Conservation (phyloP, 1,140 invertebrate species). For the Ptiloglossa arizonensis region DNA sequence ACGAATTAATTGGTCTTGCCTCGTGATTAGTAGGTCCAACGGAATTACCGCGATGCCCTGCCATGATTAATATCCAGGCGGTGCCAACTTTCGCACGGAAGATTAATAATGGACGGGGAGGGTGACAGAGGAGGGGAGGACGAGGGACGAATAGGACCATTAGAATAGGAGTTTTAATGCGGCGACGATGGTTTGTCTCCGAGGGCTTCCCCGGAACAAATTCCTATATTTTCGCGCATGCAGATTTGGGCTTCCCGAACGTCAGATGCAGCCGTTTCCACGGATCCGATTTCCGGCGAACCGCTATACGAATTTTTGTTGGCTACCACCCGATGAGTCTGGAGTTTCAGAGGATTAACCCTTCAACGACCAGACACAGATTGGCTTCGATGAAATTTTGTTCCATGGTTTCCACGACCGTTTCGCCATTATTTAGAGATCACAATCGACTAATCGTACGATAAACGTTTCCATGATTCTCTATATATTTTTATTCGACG, state of each 20-base stretch:
- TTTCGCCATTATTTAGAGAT: too few relatives aligned
- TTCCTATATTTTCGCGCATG: constrained; percentile 46
- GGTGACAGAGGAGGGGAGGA: constrained; percentile 18
- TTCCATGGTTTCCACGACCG: neutral
- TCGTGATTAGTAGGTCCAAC: constrained; percentile 73
- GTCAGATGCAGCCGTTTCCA: constrained; percentile 24
- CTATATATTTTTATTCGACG: too few relatives aligned
- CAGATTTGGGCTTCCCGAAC: constrained; percentile 5
- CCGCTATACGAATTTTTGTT: neutral
- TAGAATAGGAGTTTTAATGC: constrained; percentile 67
- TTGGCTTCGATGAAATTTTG: neutral
- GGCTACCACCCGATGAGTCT: neutral
- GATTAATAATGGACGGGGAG: constrained; percentile 70
- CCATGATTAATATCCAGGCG: constrained; percentile 73
- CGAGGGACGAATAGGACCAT: constrained; percentile 6
- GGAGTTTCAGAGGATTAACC: neutral
- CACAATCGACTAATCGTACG: too few relatives aligned
- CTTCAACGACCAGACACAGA: neutral
- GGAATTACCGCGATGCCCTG: constrained; percentile 73
- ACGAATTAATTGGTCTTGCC: constrained; percentile 74
- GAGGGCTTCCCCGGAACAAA: constrained; percentile 38
- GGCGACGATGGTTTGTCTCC: constrained; percentile 62
- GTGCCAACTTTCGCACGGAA: constrained; percentile 74
- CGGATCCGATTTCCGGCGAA: neutral
- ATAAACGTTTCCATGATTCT: too few relatives aligned